Conservation (phyloP, 2,113 vertebrate species). For the Leucopsar rothschildi region DNA sequence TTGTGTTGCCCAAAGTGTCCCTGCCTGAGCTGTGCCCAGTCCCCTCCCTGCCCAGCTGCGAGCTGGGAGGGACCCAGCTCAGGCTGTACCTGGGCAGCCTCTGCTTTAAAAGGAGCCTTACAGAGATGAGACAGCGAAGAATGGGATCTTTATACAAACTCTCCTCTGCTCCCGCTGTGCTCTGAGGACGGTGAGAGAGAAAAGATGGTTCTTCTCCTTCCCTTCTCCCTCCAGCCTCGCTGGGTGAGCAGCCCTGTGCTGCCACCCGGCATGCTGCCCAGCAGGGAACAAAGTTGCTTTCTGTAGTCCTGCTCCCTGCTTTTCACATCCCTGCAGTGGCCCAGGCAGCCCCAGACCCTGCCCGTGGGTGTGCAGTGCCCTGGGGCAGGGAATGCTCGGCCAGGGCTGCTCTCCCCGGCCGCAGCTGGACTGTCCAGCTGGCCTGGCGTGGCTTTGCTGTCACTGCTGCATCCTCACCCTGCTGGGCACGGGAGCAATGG, state of each 20-base stretch:
- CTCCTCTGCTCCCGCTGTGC: conserved; percentile 25
- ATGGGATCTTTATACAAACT: conserved; percentile 39
- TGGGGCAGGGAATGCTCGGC: not conserved
- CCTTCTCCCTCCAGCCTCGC: not conserved
- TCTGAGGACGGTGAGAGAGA: not conserved
- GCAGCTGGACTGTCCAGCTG: not conserved
- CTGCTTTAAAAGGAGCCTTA: not conserved
- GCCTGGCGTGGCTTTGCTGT: not conserved
- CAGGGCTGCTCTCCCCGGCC: not conserved
- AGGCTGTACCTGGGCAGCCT: not conserved
- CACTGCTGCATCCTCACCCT: not conserved
- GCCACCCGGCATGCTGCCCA: conserved; percentile 54
- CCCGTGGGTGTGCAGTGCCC: not conserved
- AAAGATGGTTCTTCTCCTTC: conserved; percentile 47
- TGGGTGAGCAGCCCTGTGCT: not conserved
- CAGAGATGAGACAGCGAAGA: conserved; percentile 9
- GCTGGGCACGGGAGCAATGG: not conserved
- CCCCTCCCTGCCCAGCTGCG: not conserved
- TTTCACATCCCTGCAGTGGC: not conserved
- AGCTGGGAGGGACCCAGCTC: not conserved
- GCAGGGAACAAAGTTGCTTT: conserved; percentile 45
- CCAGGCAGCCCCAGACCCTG: not conserved
- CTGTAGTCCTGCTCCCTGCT: conserved; percentile 20
- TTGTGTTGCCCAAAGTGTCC: not conserved
- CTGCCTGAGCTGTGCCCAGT: rapidly evolving